A percentile compares a stretch with the other conserved stretches of the same genome.
Evolutionary conservation across 1,140 invertebrate species (phyloP).

Genomic region (Batillaria attramentaria): DNA sequence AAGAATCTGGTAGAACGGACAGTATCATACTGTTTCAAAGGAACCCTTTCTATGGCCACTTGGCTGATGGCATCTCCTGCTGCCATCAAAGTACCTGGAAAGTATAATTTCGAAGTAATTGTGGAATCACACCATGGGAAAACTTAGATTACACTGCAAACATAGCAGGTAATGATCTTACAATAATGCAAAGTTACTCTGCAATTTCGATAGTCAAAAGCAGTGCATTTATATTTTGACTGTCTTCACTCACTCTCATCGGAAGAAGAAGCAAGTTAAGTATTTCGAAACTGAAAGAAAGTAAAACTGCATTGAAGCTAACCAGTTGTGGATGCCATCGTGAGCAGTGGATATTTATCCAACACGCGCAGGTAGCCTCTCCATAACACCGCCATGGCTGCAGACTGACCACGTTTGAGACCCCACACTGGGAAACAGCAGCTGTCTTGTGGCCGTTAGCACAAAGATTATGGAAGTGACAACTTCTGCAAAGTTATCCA

Average conservation of each 20-base stretch:
- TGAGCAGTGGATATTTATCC: not conserved
- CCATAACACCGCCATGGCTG: conserved; percentile 12
- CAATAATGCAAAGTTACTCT: too few relatives aligned
- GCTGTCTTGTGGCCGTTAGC: not conserved
- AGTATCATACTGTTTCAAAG: conserved; percentile 36
- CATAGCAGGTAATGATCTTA: too few relatives aligned
- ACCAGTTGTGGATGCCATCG: conserved; percentile 12
- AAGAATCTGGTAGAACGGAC: conserved; percentile 48
- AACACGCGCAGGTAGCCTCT: conserved; percentile 3
- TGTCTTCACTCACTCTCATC: too few relatives aligned
- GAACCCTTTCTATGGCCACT: conserved; percentile 73
- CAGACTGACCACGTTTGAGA: not conserved
- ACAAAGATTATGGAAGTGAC: too few relatives aligned
- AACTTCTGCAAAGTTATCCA: too few relatives aligned
- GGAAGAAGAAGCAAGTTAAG: too few relatives aligned
- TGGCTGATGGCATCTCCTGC: conserved; percentile 77
- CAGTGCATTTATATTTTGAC: too few relatives aligned
- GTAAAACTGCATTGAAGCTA: not conserved
- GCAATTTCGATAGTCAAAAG: too few relatives aligned
- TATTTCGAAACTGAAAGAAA: too few relatives aligned
- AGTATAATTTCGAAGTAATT: too few relatives aligned
- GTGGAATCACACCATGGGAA: too few relatives aligned
- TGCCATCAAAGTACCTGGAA: conserved; percentile 75
- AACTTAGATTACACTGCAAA: too few relatives aligned
- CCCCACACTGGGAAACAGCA: not conserved